These are phyloP conservation scores for Hemistola chrysoprasaria DNA, from an alignment of 2,888 invertebrate species.

Conservation along the genomic window DNA sequence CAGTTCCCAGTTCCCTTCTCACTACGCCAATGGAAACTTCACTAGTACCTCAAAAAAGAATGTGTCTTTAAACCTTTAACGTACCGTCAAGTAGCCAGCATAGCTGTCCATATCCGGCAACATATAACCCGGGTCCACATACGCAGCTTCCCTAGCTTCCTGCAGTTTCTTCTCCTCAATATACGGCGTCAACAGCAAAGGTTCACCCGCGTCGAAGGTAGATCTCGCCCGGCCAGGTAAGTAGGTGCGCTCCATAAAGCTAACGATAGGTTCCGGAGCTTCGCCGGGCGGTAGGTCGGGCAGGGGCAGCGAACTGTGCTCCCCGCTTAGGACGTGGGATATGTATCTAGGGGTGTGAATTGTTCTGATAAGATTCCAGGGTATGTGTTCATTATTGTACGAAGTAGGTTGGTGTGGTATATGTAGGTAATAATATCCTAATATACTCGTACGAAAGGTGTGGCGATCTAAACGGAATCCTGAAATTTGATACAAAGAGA, in stretches of 20 bases:
- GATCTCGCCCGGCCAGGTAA: constrained; percentile 46
- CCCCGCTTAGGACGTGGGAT: constrained; percentile 34
- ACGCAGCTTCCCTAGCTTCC: constrained; percentile 71
- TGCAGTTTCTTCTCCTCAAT: constrained; percentile 77
- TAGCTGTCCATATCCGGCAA: constrained; percentile 75
- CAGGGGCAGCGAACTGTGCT: constrained; percentile 48
- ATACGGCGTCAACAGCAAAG: constrained; percentile 78
- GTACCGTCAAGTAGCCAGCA: constrained; percentile 72
- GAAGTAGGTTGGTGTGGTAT: no score
- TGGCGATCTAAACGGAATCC: no score
- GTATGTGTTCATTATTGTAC: no score
- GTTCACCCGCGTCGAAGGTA: constrained; percentile 66
- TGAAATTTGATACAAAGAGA: no score
- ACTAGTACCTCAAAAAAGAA: no score
- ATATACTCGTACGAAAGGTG: no score
- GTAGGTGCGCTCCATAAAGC: constrained; percentile 69
- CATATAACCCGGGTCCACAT: constrained; percentile 60
- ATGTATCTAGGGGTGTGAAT: constrained; percentile 50
- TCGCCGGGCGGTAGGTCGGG: constrained; percentile 70
- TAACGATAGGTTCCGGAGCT: constrained; percentile 69
- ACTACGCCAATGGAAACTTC: no score
- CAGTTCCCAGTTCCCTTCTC: no score
- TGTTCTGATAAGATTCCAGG: no score
- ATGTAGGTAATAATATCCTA: no score
- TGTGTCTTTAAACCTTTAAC: constrained; percentile 19